A percentile compares a stretch with the other conserved stretches of the same genome.
phyloP scores from a whole-genome alignment of 2,888 invertebrate genomes.

The Athalia rosae region DNA sequence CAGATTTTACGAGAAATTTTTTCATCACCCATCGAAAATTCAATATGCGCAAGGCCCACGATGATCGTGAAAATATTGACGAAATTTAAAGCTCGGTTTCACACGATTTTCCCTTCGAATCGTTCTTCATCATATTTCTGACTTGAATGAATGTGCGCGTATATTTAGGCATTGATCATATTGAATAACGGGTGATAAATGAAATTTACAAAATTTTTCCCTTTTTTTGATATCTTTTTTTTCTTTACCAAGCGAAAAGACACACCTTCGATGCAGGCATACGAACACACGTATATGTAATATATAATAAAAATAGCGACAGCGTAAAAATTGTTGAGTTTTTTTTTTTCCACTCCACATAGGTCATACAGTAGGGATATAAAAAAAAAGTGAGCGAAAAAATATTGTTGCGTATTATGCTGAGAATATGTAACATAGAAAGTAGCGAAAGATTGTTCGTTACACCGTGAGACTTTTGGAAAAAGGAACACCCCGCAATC shows the following conservation, averaged over 20 bases:
- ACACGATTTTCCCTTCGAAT: neutral
- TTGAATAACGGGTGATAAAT: neutral
- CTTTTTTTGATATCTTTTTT: neutral
- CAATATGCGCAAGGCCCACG: neutral
- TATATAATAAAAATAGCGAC: constrained; percentile 44
- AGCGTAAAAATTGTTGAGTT: constrained; percentile 5
- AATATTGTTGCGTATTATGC: constrained; percentile 14
- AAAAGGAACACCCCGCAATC: too few relatives aligned
- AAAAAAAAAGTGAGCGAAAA: constrained; percentile 42
- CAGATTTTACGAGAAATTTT: neutral
- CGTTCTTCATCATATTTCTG: neutral
- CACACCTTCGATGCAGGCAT: constrained; percentile 32
- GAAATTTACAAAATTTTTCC: neutral
- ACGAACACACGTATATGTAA: constrained; percentile 30
- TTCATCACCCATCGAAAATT: neutral
- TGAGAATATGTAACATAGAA: too few relatives aligned
- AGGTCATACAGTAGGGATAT: constrained; percentile 46
- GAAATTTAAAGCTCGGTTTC: neutral
- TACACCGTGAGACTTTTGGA: too few relatives aligned
- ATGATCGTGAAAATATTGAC: neutral
- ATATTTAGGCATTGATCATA: neutral
- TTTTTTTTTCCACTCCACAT: neutral
- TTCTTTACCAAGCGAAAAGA: neutral
- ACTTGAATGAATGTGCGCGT: neutral
- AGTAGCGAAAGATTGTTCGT: too few relatives aligned